Evolutionary conservation across 2,797 vertebrate species (phyloP).

Genomic region (Sebastes glaucus): DNA sequence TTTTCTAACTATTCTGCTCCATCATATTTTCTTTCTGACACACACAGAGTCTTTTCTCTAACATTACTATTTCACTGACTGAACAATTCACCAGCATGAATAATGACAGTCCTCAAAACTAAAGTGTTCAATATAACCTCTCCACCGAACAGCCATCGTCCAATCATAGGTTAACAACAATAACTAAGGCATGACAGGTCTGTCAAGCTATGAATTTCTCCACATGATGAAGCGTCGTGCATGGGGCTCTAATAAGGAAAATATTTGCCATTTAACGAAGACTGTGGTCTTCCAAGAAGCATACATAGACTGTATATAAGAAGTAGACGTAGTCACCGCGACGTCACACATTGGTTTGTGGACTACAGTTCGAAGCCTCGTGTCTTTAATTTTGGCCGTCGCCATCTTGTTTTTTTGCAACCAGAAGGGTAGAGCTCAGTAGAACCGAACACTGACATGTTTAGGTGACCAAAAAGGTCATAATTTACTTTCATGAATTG

Average conservation of each 20-base stretch:
- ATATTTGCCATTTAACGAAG: not conserved
- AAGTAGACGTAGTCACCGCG: too few species aligned
- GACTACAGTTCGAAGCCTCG: too few species aligned
- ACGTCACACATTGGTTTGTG: too few species aligned
- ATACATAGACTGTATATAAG: too few species aligned
- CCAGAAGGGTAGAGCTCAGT: too few species aligned
- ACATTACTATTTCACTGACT: not conserved
- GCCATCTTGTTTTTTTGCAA: too few species aligned
- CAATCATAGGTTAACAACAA: not conserved
- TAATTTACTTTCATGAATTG: too few species aligned
- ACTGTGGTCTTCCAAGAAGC: not conserved
- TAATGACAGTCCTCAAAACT: not conserved
- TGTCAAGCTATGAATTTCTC: not conserved
- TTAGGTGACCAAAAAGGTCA: too few species aligned
- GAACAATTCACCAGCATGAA: not conserved
- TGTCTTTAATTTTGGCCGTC: too few species aligned
- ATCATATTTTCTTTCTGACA: not conserved
- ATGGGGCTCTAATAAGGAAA: not conserved
- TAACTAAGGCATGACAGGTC: not conserved
- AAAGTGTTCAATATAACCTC: not conserved
- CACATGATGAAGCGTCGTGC: too few species aligned
- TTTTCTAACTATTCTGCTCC: not conserved
- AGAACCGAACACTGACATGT: too few species aligned
- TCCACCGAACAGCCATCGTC: not conserved
- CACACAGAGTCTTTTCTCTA: not conserved